Evolutionary conservation across 2,888 invertebrate species (phyloP), one percentile per base, ranked within the genome.

Genomic region (Galerucella calmariensis): DNA sequence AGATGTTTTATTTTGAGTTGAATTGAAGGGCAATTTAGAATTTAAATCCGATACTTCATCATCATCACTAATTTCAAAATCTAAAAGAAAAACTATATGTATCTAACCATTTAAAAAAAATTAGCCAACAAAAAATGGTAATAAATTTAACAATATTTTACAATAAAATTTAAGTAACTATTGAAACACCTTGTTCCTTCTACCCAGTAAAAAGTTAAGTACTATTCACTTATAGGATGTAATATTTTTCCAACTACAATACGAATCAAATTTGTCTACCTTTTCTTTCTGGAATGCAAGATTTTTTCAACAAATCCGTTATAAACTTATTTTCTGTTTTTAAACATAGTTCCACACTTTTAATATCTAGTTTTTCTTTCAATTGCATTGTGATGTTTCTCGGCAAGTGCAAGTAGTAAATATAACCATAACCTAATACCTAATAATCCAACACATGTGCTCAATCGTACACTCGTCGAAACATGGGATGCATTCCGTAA

Each of bases 241-340:
- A 41, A 8, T 41, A 41, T 41, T 41, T 41, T 41, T 8, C 35
- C 0, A 41, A 9, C 8, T 41, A 41, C 6, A 8, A 41, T 41
- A 41, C 12, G 20, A 53, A 66, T 20, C 59, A 67, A 44, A 10
- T 66, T 67, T 62, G n/a, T 53, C 79, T 80, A 84, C 84, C 80
- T 77, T 77, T 80, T 75, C 84, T 78, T 62, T 80, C 82, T 10
- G 92, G 91, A 76, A 92, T 84, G 46, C 90, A 88, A 82, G 90
- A 86, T 72, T 89, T 87, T 6, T 90, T 89, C 82, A 92, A 90
- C 66, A 92, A 86, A 81, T 90, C 88, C 78, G 90, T 89, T 72
- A 93, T 86, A 82, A 91, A 92, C 80, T 88, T 87, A 72, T 90
- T 89, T 84, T 92, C 92, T 75, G 88, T 88, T 66, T 85, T 83